A percentile compares a stretch with the other conserved stretches of the same genome.
These are phyloP conservation scores for Parauchenoglanis punctatus DNA, from an alignment of 2,797 vertebrate genomes.

Conservation along the genomic window DNA sequence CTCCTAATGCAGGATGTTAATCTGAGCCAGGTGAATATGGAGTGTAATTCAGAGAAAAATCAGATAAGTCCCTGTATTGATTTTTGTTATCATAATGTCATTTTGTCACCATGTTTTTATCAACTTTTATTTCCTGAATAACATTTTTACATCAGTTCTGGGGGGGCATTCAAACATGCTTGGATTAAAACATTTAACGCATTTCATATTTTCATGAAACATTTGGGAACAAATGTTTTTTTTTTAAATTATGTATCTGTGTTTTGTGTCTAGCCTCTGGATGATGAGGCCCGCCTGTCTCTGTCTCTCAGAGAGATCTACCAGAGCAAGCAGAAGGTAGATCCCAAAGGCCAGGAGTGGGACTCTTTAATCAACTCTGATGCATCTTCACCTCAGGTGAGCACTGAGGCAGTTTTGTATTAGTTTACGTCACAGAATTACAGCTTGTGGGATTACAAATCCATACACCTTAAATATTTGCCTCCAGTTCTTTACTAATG, in stretches of 20 bases:
- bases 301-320: slow-evolving; percentile 89
- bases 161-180: neutral
- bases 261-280: slow-evolving; percentile 68
- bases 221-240: neutral
- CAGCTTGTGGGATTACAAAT: neutral
- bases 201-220: neutral
- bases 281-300: slow-evolving; percentile 71
- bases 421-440: neutral
- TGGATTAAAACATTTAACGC: too few relatives aligned
- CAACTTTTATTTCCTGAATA: neutral
- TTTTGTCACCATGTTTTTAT: neutral
- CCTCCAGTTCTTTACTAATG: neutral
- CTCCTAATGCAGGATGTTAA: slow-evolving; percentile 68
- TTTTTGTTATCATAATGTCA: neutral
- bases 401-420: neutral
- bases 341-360: slow-evolving; percentile 74
- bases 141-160: neutral
- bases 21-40: slow-evolving; percentile 74
- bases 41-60: neutral
- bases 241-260: slow-evolving; percentile 1
- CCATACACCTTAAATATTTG: neutral
- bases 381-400: slow-evolving; percentile 84
- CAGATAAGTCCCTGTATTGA: too few relatives aligned
- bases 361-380: slow-evolving; percentile 73
- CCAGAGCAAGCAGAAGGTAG: slow-evolving; percentile 81